These are phyloP conservation scores for Anser brachyrhynchus DNA, from an alignment of 2,113 vertebrate genomes.

Conservation along the genomic window DNA sequence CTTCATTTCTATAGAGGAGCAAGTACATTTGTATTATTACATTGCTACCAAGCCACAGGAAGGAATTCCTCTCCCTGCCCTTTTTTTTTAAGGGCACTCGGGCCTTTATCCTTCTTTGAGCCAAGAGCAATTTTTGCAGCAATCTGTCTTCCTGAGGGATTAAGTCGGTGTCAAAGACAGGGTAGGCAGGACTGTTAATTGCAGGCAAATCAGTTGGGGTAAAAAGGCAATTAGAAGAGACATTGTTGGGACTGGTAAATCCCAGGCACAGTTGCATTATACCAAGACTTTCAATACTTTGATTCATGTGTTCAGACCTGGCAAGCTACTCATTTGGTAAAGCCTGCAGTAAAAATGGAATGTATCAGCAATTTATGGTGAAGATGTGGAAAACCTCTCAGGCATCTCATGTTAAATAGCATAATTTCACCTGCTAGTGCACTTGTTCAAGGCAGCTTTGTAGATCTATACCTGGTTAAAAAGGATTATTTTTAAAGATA, in stretches of 20 bases:
- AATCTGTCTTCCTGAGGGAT: slow-evolving; percentile 35
- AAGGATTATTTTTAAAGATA: neutral
- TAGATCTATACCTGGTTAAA: neutral
- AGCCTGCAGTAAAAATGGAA: neutral
- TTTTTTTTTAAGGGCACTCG: neutral
- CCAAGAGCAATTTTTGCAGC: slow-evolving; percentile 23
- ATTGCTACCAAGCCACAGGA: neutral
- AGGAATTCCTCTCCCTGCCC: neutral
- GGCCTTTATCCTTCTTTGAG: slow-evolving; percentile 33
- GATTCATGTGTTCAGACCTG: neutral
- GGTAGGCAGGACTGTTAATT: slow-evolving; percentile 51
- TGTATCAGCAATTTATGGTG: slow-evolving; percentile 7
- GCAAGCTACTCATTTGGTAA: slow-evolving; percentile 38
- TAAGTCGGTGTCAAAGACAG: slow-evolving; percentile 20
- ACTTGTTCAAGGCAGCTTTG: neutral
- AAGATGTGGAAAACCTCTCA: neutral
- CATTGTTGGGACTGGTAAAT: slow-evolving; percentile 4
- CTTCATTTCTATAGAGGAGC: neutral
- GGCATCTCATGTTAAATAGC: neutral
- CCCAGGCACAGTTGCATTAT: neutral
- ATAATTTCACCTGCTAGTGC: neutral
- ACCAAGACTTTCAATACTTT: slow-evolving; percentile 2
- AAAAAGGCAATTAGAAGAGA: slow-evolving; percentile 44
- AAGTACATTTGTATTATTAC: neutral
- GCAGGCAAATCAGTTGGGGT: slow-evolving; percentile 16